Evolutionary conservation across 2,797 vertebrate genomes (phyloP).

Genomic region (Eulemur rubriventer): DNA sequence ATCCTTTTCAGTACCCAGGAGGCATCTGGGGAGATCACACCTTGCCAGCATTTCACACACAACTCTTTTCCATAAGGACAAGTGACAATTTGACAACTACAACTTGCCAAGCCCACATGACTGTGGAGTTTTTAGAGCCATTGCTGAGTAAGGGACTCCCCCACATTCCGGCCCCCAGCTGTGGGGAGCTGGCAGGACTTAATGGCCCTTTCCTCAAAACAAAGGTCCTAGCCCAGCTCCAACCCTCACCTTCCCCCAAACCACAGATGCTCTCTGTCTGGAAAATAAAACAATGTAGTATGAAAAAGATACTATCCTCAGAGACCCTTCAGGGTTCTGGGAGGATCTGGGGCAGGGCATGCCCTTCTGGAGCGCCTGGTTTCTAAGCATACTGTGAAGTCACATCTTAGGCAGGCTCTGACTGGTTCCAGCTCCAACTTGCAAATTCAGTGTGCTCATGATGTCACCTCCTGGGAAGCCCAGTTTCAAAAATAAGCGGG

Average conservation of each 20-base stretch:
- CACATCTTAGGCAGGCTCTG: not conserved
- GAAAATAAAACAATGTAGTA: not conserved
- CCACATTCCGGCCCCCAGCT: not conserved
- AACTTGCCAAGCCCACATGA: not conserved
- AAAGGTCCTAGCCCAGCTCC: not conserved
- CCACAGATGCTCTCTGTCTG: not conserved
- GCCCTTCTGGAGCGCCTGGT: not conserved
- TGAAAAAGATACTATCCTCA: not conserved
- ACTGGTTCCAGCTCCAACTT: not conserved
- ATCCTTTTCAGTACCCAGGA: slow-evolving; percentile 4
- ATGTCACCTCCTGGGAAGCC: not conserved
- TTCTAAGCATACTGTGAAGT: not conserved
- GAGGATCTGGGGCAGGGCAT: not conserved
- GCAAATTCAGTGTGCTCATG: not conserved
- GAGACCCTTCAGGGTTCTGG: not conserved
- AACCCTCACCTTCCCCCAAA: not conserved
- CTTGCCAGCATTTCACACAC: slow-evolving; percentile 8
- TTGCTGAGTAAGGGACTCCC: not conserved
- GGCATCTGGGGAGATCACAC: not conserved
- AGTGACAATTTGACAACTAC: not conserved
- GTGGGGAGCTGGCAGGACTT: not conserved
- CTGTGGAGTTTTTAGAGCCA: not conserved
- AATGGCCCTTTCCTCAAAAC: not conserved
- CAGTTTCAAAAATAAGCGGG: not conserved
- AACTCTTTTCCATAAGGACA: slow-evolving; percentile 23